phyloP scores from a whole-genome alignment of 2,888 invertebrate genomes.

The Priocnemis perturbator region DNA sequence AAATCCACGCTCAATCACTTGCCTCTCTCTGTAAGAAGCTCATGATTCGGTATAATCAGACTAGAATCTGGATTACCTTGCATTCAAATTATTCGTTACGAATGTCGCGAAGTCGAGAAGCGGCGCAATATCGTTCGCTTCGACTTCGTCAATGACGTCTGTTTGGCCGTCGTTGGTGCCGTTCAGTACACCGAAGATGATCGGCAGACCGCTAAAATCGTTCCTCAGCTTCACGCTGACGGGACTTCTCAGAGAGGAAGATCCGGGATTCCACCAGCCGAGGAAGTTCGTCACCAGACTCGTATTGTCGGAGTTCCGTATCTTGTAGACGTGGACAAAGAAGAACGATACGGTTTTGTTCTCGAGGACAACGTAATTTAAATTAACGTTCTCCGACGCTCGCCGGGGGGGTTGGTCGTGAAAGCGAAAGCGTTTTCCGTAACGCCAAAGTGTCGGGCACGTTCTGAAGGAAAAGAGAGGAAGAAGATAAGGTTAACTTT shows the following conservation, averaged over 20 bases:
- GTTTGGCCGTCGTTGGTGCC: slow-evolving; percentile 76
- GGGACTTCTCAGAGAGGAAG: slow-evolving; percentile 53
- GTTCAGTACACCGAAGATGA: slow-evolving; percentile 75
- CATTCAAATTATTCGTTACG: slow-evolving; percentile 76
- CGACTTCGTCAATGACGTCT: slow-evolving; percentile 68
- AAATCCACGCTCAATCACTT: too few species aligned
- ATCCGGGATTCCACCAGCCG: slow-evolving; percentile 68
- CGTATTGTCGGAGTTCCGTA: slow-evolving; percentile 66
- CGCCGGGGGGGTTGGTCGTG: slow-evolving; percentile 24
- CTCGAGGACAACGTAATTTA: slow-evolving; percentile 53
- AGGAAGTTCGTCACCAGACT: slow-evolving; percentile 65
- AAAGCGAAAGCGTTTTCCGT: slow-evolving; percentile 23
- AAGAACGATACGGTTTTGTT: slow-evolving; percentile 64
- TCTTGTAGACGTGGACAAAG: slow-evolving; percentile 68
- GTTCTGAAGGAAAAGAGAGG: slow-evolving; percentile 40
- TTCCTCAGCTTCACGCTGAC: slow-evolving; percentile 63
- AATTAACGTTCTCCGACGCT: slow-evolving; percentile 49
- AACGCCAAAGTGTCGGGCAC: slow-evolving; percentile 40
- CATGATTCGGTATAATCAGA: too few species aligned
- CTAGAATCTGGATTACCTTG: slow-evolving; percentile 71
- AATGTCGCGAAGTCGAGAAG: slow-evolving; percentile 76
- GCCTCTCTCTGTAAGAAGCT: too few species aligned
- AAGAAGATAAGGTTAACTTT: too few species aligned
- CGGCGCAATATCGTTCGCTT: slow-evolving; percentile 76
- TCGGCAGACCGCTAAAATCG: slow-evolving; percentile 64